Evolutionary conservation across 92 coral and sea anemone genomes (phyloP).

Genomic region (Epizoanthus ramosus): DNA sequence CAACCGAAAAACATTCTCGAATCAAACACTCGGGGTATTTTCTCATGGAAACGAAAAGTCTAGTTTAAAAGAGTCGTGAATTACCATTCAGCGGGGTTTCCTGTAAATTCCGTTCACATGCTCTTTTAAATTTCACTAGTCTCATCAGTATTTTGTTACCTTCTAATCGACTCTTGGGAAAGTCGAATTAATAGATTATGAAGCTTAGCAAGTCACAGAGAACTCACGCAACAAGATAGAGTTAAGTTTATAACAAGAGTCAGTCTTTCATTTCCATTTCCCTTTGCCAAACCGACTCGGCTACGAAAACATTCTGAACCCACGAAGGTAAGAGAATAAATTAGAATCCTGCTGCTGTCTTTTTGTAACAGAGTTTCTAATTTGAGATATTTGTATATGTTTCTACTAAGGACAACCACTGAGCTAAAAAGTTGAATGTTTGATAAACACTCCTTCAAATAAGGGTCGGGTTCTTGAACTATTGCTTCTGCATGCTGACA

Average conservation of each 20-base stretch:
- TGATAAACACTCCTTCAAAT: slow-evolving; percentile 31
- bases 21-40: slow-evolving; percentile 17
- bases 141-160: background rate
- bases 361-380: slow-evolving; percentile 36
- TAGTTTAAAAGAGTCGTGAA: background rate
- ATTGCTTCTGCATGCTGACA: slow-evolving; percentile 29
- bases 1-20: slow-evolving; percentile 32
- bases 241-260: background rate
- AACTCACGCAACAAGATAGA: background rate
- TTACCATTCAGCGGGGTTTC: slow-evolving; percentile 29
- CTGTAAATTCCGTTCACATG: slow-evolving; percentile 15
- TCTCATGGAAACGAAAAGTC: slow-evolving; percentile 30
- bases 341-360: slow-evolving; percentile 36
- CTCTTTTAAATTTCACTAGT: slow-evolving; percentile 7
- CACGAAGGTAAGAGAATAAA: background rate
- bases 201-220: background rate
- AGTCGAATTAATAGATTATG: background rate
- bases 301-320: slow-evolving; percentile 16
- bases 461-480: slow-evolving; percentile 23
- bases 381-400: slow-evolving; percentile 34
- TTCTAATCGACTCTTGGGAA: slow-evolving; percentile 8
- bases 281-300: background rate
- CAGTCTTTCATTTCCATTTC: background rate
- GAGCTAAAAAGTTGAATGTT: slow-evolving; percentile 35
- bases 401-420: slow-evolving; percentile 34